A percentile compares a stretch with the other conserved stretches of the same genome.
These are phyloP conservation scores for Cnemophilus loriae DNA, from an alignment of 2,113 vertebrate species.

Conservation along the genomic window DNA sequence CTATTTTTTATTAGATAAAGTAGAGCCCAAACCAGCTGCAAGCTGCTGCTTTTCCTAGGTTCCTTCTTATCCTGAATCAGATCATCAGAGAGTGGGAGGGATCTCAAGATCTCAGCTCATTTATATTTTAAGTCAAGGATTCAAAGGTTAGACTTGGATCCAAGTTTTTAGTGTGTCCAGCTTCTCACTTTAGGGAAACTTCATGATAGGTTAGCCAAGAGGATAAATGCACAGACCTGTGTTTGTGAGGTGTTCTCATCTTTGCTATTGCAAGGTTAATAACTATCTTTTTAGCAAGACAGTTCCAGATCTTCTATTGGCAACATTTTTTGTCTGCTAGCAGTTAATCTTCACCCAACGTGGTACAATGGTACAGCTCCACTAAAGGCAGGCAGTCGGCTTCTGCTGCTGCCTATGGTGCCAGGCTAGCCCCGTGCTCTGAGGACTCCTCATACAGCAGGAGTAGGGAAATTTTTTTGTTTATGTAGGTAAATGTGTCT, in stretches of 20 bases:
- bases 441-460: neutral
- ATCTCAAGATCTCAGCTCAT: neutral
- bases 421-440: neutral
- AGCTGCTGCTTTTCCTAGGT: neutral
- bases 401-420: neutral
- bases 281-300: neutral
- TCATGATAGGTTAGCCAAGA: neutral
- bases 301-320: neutral
- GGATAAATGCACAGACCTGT: neutral
- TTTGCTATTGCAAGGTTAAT: neutral
- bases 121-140: neutral
- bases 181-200: neutral
- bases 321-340: neutral
- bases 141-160: neutral
- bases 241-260: neutral
- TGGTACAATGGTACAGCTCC: neutral
- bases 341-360: neutral
- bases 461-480: neutral
- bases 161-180: neutral
- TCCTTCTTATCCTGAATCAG: neutral
- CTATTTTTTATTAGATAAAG: neutral
- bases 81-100: neutral
- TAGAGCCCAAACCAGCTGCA: neutral
- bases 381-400: accelerated
- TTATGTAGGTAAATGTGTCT: neutral